phyloP scores from a whole-genome alignment of 2,888 invertebrate genomes.

The Dolichomitus sp. region DNA sequence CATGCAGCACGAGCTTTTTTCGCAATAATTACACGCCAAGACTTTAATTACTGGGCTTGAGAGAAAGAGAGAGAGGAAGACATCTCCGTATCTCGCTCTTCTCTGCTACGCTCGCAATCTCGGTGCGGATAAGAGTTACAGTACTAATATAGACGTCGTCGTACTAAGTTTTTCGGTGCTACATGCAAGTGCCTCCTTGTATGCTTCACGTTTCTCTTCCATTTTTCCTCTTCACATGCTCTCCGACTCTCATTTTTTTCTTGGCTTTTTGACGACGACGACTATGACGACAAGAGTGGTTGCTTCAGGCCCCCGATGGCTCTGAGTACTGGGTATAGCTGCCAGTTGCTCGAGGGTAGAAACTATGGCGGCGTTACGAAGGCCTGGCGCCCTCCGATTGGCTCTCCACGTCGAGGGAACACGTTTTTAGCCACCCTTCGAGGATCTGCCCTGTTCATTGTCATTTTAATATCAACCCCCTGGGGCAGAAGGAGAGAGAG shows the following conservation, averaged over 20 bases:
- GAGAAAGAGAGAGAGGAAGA: conserved; percentile 15
- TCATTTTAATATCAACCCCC: conserved; percentile 85
- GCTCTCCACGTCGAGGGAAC: conserved; percentile 79
- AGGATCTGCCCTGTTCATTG: conserved; percentile 83
- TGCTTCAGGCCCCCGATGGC: conserved; percentile 42
- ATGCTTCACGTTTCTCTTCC: conserved; percentile 37
- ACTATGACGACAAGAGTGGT: conserved; percentile 55
- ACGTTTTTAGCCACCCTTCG: conserved; percentile 83
- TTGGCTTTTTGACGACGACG: conserved; percentile 49
- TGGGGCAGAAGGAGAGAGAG: conserved; percentile 69
- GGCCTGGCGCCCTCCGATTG: conserved; percentile 81
- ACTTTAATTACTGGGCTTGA: conserved; percentile 77
- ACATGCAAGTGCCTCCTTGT: conserved; percentile 53
- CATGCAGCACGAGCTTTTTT: conserved; percentile 64
- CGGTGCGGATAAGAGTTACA: conserved; percentile 31
- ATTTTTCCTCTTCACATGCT: conserved; percentile 44
- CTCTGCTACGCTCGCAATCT: conserved; percentile 29
- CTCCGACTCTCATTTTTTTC: conserved; percentile 36
- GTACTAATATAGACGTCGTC: conserved; percentile 10
- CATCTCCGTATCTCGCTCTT: conserved; percentile 42
- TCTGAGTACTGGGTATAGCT: conserved; percentile 39
- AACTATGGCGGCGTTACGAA: conserved; percentile 81
- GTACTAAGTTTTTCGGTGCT: conserved; percentile 44
- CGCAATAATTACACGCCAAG: conserved; percentile 80
- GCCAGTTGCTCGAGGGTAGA: conserved; percentile 69